Evolutionary conservation across 2,797 vertebrate species (phyloP), one percentile per base, ranked within the genome.

Genomic region (Typhlichthys subterraneus): DNA sequence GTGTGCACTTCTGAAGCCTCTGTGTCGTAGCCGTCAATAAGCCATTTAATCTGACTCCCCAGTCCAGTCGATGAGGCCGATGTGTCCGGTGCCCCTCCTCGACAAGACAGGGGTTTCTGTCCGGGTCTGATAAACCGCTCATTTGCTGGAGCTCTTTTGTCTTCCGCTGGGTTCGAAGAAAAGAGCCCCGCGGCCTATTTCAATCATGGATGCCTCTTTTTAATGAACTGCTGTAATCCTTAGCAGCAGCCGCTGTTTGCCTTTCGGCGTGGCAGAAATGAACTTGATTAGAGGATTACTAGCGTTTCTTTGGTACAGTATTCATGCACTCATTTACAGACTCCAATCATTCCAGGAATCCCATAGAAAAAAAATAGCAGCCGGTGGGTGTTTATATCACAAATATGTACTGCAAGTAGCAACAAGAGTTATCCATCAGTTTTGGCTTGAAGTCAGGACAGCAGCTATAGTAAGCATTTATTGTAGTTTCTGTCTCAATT

Each of bases 151-250:
- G 78, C 81, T 80, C 73, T 82, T 93, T 93, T 93, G 91, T 93
- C 90, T 92, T 88, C 77, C 63, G 56, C 84, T 89, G 63, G 76
- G 75, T 87, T 85, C 78, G 80, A 76, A 90, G 83, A 86, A 81
- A 82, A 87, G 84, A 82, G 88, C 89, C 90, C 85, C 7, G 83
- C 72, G 80, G 88, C 87, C 85, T 85, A 76, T 91, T 93, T 93
- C 89, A 91, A 92, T 92, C 91, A 89, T 79, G 90, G 85, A 84
- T 84, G 79, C 80, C 77, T 82, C 66, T 61, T 66, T 91, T 91
- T 92, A 92, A 93, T 91, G 91, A 93, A 91, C 84, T 84, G 76
- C 84, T 83, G 84, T 91, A 92, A 92, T 92, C 92, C 88, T 73
- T 63, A 69, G 76, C 83, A 68, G 84, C 56, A 49, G 81, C 84